Evolutionary conservation across 2,888 invertebrate species (phyloP), one percentile per base, ranked within the genome.

Genomic region (Drosophila yooni): DNA sequence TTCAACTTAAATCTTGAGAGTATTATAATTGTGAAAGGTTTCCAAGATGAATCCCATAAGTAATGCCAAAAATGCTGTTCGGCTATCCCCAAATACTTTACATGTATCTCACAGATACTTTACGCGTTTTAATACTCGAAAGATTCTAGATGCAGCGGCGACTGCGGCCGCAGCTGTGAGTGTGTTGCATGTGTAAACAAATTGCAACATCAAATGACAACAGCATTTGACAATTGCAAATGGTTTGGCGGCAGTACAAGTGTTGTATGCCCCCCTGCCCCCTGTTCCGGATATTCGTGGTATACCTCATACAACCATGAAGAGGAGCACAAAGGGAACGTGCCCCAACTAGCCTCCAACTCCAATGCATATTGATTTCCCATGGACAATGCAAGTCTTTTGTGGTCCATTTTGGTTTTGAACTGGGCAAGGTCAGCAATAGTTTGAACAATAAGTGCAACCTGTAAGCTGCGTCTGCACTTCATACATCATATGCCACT

Each of bases 161-260:
- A 13, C 54, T 33, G 48, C 46, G 27, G 46, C 53, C 51, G 67
- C 64, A n/a, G 38, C 54, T 46, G 53, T 51, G 60, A 58, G 59
- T 70, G 74, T 71, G 70, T 54, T 56, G 70, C 80, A 80, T 81
- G 82, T 84, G 87, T 86, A 86, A 90, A 90, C 91, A 89, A 88
- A 89, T 88, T 89, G 88, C 88, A 79, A 82, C 90, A 82, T 87
- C 81, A 33, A 65, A 83, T 89, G 90, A 88, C 90, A 90, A 88
- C 74, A 74, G 73, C 74, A 70, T 82, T 82, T 88, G 88, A 88
- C 88, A 88, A 88, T 88, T 90, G 88, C 79, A 87, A 90, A 88
- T 88, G 87, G 83, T 77, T 81, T 52, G 87, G 64, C 63, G 68
- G 63, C 70, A 61, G n/a, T 53, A 59, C 74, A 76, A 76, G 69